A percentile compares a stretch with the other conserved stretches of the same genome.
Evolutionary conservation across 2,113 vertebrate genomes (phyloP).

Genomic region (Alces alces): DNA sequence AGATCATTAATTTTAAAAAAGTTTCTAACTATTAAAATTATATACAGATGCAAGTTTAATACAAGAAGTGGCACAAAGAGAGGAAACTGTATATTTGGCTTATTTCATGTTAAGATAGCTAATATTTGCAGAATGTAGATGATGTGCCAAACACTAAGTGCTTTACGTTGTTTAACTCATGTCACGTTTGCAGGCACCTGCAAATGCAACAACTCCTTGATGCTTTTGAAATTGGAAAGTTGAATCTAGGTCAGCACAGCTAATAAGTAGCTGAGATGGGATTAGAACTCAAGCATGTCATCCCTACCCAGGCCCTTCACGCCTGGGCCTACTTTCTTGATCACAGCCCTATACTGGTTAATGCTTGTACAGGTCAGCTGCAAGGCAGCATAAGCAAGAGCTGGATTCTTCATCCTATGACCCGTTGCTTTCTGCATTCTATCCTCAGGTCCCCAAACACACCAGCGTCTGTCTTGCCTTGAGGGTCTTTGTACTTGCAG

Average conservation of each 20-base stretch:
- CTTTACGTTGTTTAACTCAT: neutral
- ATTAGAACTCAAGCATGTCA: neutral
- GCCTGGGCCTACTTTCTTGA: neutral
- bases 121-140: neutral
- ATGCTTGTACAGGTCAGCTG: neutral
- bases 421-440: neutral
- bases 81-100: neutral
- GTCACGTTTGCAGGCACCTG: neutral
- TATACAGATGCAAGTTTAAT: neutral
- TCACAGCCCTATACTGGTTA: neutral
- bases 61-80: neutral
- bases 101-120: neutral
- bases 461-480: neutral
- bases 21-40: neutral
- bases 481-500: neutral
- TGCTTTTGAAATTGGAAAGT: neutral
- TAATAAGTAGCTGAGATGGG: neutral
- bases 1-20: neutral
- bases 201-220: neutral
- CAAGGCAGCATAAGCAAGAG: neutral
- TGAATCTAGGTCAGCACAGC: neutral
- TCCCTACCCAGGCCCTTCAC: neutral
- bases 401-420: neutral
- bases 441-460: neutral
- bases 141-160: neutral